Base-by-base conservation (phyloP, 2,113 vertebrate genomes). In the Charina bottae region DNA sequence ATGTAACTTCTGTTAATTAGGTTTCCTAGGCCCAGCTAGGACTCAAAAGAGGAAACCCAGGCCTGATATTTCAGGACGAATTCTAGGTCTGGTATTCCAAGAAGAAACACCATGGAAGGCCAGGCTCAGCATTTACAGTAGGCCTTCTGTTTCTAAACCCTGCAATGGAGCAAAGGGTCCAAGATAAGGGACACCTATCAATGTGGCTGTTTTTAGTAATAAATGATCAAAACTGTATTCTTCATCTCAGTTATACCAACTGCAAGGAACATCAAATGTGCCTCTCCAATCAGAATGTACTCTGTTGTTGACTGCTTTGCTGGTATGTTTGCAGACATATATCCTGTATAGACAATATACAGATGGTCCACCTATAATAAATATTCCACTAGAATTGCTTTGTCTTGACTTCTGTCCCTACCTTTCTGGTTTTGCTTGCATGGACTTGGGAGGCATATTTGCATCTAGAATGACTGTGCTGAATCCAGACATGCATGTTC, bases 401-500 rank as follows among this genome's bases (percentile, higher is more conserved):
- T 95, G 58, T 23, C 95, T 96, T 97, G 94, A 95, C 90, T 84
- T 95, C 89, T 88, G 64, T 49, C 49, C 49, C 49, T 49, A 94
- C 60, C 92, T 96, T 96, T 95, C 95, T 96, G 87, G 92, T 97
- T 97, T 95, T 96, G 96, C 94, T 28, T 0, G 92, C 0, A 0
- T 92, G 37, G 91, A 93, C 94, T 94, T 83, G 1, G 49, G 46
- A 94, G 96, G 96, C 94, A 94, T 89, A 53, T 1, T 91, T 15
- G 26, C 53, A 33, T 89, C 94, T 95, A 84, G 13, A 84, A 86
- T 58, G 93, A 85, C 92, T 93, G 88, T 68, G 83, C 90, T 93
- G 88, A 93, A 89, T 84, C 37, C 46, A 87, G 58, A 84, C 1
- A 83, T 0, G 0, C 33, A 91, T 90, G 91, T 83, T 92, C 62